Evolutionary conservation across 1,140 invertebrate species (phyloP).

Genomic region (Hyphantria cunea): DNA sequence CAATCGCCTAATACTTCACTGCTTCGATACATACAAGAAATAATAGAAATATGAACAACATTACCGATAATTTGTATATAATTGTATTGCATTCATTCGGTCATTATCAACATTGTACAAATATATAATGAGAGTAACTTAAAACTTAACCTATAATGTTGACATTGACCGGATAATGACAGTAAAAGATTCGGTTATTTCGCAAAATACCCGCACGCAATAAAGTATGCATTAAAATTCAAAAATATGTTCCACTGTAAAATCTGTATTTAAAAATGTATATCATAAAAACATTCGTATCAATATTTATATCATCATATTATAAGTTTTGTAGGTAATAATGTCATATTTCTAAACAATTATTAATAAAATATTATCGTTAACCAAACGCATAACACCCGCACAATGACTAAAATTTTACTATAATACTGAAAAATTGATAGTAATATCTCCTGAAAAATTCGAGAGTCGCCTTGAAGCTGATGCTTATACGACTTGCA

Average conservation of each 20-base stretch:
- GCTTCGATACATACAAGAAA: conserved; percentile 58
- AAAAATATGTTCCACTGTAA: too few relatives aligned
- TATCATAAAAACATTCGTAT: too few relatives aligned
- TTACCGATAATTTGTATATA: conserved; percentile 17
- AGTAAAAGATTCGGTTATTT: too few relatives aligned
- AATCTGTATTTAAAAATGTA: too few relatives aligned
- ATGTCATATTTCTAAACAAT: conserved; percentile 25
- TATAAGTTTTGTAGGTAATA: neutral
- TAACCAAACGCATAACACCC: conserved; percentile 46
- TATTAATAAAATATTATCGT: conserved; percentile 32
- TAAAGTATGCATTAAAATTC: too few relatives aligned
- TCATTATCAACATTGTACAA: conserved; percentile 8
- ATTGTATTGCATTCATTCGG: neutral
- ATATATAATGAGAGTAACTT: conserved; percentile 16
- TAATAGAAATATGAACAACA: conserved; percentile 40
- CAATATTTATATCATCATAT: too few relatives aligned
- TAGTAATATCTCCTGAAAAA: neutral
- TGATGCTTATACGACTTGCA: too few relatives aligned
- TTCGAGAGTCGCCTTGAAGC: too few relatives aligned
- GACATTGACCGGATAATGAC: conserved; percentile 1
- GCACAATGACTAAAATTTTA: conserved; percentile 68
- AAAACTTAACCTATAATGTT: conserved; percentile 17
- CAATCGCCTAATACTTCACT: conserved; percentile 61
- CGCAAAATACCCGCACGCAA: too few relatives aligned
- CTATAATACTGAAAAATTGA: conserved; percentile 36